Evolutionary conservation across 1,140 invertebrate species (phyloP).

Genomic region (Micrasema longulum): DNA sequence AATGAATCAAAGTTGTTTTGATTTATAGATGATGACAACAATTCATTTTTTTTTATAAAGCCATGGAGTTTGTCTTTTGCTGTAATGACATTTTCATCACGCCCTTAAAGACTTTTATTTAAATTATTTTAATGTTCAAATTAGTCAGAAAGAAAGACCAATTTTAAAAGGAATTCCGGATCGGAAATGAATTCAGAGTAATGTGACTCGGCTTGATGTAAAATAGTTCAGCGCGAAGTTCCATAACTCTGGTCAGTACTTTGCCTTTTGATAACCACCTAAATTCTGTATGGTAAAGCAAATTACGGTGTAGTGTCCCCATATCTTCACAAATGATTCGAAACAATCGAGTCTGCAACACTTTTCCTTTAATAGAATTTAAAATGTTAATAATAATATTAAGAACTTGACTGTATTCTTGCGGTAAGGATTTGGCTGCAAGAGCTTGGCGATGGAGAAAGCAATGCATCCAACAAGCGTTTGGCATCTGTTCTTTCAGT

Average conservation of each 20-base stretch:
- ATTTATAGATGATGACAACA: neutral
- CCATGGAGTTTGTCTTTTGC: neutral
- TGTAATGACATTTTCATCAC: conserved; percentile 6
- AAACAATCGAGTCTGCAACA: no score
- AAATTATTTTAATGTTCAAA: neutral
- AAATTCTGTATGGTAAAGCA: neutral
- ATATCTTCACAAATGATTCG: conserved; percentile 4
- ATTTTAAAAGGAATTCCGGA: neutral
- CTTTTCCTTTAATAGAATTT: no score
- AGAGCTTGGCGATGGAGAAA: neutral
- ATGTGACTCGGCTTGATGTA: neutral
- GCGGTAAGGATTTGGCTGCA: no score
- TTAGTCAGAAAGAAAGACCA: neutral
- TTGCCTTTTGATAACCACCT: no score
- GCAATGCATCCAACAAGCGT: conserved; percentile 7
- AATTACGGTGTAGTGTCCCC: neutral
- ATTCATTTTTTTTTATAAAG: conserved; percentile 1
- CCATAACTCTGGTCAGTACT: neutral
- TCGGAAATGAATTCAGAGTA: neutral
- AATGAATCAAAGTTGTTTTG: no score
- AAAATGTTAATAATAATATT: no score
- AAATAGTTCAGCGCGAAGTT: conserved; percentile 1
- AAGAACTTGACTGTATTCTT: no score
- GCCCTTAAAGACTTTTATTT: neutral
- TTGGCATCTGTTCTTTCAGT: neutral